These are phyloP conservation scores for Pygoscelis adeliae DNA, from an alignment of 2,113 vertebrate genomes.

Conservation along the genomic window DNA sequence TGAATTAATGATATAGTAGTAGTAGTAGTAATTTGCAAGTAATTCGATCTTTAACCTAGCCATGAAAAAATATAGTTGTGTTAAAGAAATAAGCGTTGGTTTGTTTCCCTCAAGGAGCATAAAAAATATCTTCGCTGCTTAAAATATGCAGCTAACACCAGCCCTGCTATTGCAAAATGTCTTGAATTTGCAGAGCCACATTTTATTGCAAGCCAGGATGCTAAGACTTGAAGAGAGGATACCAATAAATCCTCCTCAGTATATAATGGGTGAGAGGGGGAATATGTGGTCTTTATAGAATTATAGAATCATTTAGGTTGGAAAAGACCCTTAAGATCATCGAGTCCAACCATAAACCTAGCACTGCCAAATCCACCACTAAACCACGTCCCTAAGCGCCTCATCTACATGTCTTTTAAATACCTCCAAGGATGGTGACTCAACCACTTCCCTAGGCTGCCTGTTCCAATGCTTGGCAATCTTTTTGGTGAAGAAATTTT, in stretches of 20 bases:
- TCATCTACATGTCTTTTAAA: neutral
- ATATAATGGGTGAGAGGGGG: rapidly evolving
- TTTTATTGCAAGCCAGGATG: neutral
- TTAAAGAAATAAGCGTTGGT: neutral
- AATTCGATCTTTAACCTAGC: neutral
- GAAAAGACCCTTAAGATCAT: neutral
- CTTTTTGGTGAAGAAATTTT: neutral
- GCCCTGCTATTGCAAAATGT: neutral
- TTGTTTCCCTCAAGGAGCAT: neutral
- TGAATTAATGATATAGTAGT: neutral
- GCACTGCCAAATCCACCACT: neutral
- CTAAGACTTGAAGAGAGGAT: neutral
- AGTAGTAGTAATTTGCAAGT: conserved; percentile 1
- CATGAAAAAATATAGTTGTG: neutral
- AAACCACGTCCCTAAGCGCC: neutral
- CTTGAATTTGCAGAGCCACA: neutral
- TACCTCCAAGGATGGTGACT: neutral
- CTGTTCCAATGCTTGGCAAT: neutral
- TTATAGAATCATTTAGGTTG: neutral
- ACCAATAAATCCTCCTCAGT: neutral
- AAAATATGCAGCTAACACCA: neutral
- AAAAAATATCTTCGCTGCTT: neutral
- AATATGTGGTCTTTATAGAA: neutral
- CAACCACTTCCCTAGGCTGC: neutral
- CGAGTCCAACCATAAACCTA: neutral